Base-by-base conservation (phyloP, 2,113 vertebrate genomes). In the Amia ocellicauda region DNA sequence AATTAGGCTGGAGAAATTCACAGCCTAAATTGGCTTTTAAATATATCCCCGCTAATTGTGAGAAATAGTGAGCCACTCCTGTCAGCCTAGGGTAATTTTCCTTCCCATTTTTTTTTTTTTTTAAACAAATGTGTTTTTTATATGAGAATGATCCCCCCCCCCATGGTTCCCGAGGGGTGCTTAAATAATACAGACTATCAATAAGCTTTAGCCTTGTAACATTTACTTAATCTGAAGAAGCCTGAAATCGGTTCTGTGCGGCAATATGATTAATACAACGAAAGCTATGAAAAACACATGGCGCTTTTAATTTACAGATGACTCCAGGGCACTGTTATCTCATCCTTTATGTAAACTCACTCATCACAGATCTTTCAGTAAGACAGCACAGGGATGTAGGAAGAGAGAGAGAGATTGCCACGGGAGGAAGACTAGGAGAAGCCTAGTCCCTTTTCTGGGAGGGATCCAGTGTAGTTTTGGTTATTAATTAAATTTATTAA, bases 401-500 rank as follows among this genome's bases (percentile, higher is more conserved):
- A 64, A 71, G 68, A 69, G 69, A 74, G 67, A 43, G 43, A 69
- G 71, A 66, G 72, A 70, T 72, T 67, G 24, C n/a, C 40, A 29
- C 4, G 42, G 60, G 62, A 60, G 23, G 63, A 82, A 76, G 66
- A 84, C 85, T 76, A 74, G 61, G 66, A 71, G 68, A 70, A 67
- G 73, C 64, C 67, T 49, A 66, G 72, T 76, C 76, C 75, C 83
- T 74, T 85, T 88, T 86, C 83, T 87, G 87, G 90, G 89, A 87
- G 75, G 78, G 80, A 76, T 85, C 86, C 85, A 88, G 60, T 87
- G 82, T 84, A 81, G 85, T 80, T 60, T 82, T 85, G 89, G 89
- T 90, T 91, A 91, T 90, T 93, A 92, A 93, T 93, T 93, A 92
- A 90, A 92, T 92, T 89, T 91, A 92, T 92, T 92, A 92, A 91